Conservation (phyloP, 2,113 vertebrate species). For the Amazona guildingii region DNA sequence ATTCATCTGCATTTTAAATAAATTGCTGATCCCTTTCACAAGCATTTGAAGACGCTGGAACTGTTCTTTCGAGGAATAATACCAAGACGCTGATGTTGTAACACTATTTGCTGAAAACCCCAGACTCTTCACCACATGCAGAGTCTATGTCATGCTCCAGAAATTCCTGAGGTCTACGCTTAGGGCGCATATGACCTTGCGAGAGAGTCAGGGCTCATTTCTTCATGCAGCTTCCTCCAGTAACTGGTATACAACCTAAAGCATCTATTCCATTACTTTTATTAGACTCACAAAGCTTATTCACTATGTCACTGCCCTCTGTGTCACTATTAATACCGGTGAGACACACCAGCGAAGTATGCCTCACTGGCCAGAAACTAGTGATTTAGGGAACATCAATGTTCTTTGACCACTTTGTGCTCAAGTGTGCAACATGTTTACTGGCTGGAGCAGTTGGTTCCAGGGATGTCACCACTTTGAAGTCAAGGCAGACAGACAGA, state of each 20-base stretch:
- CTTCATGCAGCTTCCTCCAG: background rate
- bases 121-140: background rate
- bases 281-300: background rate
- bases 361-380: background rate
- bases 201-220: background rate
- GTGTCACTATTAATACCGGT: background rate
- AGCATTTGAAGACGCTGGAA: background rate
- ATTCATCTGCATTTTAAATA: background rate
- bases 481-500: background rate
- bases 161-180: background rate
- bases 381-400: background rate
- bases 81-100: background rate
- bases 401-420: background rate
- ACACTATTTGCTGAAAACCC: background rate
- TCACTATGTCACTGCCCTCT: background rate
- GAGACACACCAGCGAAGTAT: background rate
- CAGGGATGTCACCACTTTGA: background rate
- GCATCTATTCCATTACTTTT: background rate
- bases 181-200: background rate
- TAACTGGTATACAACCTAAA: background rate
- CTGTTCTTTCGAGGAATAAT: background rate
- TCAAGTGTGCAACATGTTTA: fast-evolving
- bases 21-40: background rate
- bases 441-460: background rate
- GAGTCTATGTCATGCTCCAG: background rate